phyloP scores from a whole-genome alignment of 2,797 vertebrate species.

The Coracias cyanogaster region DNA sequence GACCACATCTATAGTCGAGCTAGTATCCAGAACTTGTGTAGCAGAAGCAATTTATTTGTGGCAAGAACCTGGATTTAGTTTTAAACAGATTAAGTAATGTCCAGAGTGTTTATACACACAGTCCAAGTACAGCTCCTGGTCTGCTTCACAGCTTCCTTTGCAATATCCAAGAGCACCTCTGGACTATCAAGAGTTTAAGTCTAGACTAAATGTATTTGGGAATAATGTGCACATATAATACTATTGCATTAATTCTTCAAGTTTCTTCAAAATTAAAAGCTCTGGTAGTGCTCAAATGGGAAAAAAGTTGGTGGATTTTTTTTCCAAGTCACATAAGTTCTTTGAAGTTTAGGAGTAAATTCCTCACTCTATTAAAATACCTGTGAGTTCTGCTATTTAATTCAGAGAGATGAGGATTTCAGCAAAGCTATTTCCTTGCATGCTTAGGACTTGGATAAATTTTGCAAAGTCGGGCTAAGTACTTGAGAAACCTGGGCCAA shows the following conservation, averaged over 20 bases:
- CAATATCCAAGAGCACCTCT: neutral
- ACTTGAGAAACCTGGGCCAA: neutral
- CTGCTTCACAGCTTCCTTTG: neutral
- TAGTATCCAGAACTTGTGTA: neutral
- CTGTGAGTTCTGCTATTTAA: neutral
- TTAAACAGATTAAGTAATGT: neutral
- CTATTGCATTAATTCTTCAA: neutral
- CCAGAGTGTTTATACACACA: neutral
- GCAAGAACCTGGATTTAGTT: neutral
- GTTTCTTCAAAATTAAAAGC: neutral
- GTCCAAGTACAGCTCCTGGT: neutral
- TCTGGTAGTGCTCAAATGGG: neutral
- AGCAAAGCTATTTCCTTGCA: neutral
- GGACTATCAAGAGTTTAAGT: neutral
- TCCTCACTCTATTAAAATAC: neutral
- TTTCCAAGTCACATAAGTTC: neutral
- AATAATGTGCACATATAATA: neutral
- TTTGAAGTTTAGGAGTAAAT: neutral
- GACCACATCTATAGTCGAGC: neutral
- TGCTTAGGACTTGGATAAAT: neutral
- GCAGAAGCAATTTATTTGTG: neutral
- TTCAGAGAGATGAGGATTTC: neutral
- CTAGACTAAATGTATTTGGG: neutral
- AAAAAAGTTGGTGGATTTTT: neutral
- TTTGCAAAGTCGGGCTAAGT: neutral